phyloP scores from a whole-genome alignment of 2,888 invertebrate species.

The Rhamnusium bicolor region DNA sequence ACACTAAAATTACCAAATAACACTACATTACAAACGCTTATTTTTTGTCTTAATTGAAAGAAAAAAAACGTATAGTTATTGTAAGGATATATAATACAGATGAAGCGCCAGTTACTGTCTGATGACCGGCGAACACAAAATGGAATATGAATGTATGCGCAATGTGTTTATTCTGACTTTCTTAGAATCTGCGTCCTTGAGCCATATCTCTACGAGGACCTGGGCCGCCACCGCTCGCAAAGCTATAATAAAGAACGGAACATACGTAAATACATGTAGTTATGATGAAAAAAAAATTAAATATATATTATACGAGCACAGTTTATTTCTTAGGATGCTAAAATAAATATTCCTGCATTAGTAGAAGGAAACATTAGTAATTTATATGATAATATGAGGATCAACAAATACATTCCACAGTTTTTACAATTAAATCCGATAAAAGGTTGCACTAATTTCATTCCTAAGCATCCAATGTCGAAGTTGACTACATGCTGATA shows the following conservation, averaged over 20 bases:
- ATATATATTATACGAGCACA: no score
- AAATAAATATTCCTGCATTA: no score
- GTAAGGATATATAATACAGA: neutral
- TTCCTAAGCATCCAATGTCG: no score
- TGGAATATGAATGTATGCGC: constrained; percentile 26
- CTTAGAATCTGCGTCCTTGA: constrained; percentile 64
- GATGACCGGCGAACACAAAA: constrained; percentile 8
- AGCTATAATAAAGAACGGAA: constrained; percentile 50
- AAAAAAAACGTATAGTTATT: constrained; percentile 6
- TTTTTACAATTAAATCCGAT: no score
- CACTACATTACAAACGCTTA: constrained; percentile 24
- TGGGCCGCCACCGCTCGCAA: constrained; percentile 52
- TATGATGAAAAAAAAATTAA: neutral
- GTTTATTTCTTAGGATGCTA: no score
- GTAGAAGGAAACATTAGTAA: no score
- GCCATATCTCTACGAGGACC: constrained; percentile 67
- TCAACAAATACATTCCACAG: no score
- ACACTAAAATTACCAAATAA: constrained; percentile 23
- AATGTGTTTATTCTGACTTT: constrained; percentile 20
- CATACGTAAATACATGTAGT: constrained; percentile 26
- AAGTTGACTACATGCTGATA: no score
- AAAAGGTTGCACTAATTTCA: no score
- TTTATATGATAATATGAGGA: no score
- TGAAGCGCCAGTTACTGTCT: constrained; percentile 19
- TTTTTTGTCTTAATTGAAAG: constrained; percentile 3